Conservation (phyloP, 2,797 vertebrate species). For the Delichon dasypus region DNA sequence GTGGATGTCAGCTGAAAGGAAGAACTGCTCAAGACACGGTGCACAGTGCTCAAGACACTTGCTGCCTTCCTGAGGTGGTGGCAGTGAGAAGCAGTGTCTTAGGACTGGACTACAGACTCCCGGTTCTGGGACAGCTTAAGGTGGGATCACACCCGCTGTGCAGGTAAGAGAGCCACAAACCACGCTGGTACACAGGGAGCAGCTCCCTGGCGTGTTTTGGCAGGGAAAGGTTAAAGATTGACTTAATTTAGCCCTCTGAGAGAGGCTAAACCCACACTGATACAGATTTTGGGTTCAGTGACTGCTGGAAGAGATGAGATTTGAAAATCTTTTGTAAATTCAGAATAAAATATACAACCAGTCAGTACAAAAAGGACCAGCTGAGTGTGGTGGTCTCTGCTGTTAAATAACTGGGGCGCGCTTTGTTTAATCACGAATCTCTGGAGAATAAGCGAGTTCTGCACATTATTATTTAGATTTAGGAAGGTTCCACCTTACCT, state of each 20-base stretch:
- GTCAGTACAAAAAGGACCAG: background rate
- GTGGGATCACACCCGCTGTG: background rate
- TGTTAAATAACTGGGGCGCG: background rate
- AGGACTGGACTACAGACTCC: background rate
- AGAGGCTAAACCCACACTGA: background rate
- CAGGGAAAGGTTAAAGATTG: background rate
- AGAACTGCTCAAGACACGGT: background rate
- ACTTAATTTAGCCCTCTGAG: background rate
- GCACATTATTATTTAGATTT: background rate
- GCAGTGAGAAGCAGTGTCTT: background rate
- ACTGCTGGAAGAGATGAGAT: background rate
- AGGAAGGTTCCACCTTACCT: background rate
- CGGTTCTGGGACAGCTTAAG: background rate
- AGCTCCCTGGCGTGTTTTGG: background rate
- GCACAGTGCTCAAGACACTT: background rate
- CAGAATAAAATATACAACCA: background rate
- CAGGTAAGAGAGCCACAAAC: background rate
- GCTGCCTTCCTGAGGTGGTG: background rate
- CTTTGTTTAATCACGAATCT: background rate
- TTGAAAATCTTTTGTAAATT: background rate
- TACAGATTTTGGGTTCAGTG: background rate
- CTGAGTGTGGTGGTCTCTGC: background rate
- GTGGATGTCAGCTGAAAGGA: background rate
- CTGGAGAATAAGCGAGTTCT: background rate
- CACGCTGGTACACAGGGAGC: accelerated